Evolutionary conservation across 1,140 invertebrate genomes (phyloP).

Genomic region (Magallana gigas): DNA sequence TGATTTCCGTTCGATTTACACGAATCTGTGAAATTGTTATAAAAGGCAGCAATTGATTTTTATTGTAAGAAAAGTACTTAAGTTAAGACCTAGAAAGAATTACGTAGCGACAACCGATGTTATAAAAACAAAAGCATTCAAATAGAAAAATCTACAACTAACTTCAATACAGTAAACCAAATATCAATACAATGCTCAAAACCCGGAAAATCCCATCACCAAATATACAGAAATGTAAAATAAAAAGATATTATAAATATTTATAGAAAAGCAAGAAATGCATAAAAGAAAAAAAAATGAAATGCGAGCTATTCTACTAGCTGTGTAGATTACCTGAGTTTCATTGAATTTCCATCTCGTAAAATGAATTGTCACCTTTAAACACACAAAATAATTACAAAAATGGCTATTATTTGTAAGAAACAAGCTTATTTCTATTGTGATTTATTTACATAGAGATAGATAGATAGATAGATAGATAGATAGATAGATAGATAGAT

Average conservation of each 20-base stretch:
- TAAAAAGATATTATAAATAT: not conserved
- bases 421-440: too few species aligned
- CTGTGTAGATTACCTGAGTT: constrained; percentile 24
- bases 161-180: not conserved
- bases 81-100: too few species aligned
- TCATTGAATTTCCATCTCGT: constrained; percentile 52
- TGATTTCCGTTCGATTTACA: not conserved
- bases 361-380: constrained; percentile 54
- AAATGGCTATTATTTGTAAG: too few species aligned
- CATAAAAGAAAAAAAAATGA: not conserved
- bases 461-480: too few species aligned
- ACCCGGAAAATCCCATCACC: not conserved
- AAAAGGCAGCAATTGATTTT: constrained; percentile 17
- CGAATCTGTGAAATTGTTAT: not conserved
- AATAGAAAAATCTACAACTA: not conserved
- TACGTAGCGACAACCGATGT: not conserved
- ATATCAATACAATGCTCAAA: not conserved
- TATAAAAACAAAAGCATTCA: not conserved
- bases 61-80: not conserved
- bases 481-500: too few species aligned
- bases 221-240: not conserved
- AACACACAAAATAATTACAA: not conserved
- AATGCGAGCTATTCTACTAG: not conserved
- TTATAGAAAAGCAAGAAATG: not conserved
- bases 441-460: too few species aligned